phyloP scores from a whole-genome alignment of 2,888 invertebrate genomes.

The Julus scanicus region DNA sequence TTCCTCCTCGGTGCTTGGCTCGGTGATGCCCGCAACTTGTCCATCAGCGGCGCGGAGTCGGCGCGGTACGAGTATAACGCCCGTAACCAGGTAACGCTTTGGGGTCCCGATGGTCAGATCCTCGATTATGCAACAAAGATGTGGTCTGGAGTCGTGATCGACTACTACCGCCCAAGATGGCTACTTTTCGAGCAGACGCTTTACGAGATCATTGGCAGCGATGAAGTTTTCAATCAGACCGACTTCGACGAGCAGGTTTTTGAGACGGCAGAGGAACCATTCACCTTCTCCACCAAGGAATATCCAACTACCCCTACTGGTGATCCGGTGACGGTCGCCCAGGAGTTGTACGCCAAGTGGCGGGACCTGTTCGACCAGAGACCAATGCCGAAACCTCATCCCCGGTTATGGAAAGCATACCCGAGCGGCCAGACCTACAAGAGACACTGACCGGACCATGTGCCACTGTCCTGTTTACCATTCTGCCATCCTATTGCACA shows the following conservation, averaged over 20 bases:
- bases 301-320: slow-evolving; percentile 61
- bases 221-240: slow-evolving; percentile 71
- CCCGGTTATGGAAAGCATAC: too few species aligned
- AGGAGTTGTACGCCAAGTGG: slow-evolving; percentile 54
- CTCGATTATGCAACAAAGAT: slow-evolving; percentile 93
- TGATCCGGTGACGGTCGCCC: slow-evolving; percentile 56
- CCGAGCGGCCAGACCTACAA: too few species aligned
- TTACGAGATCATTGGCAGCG: not conserved
- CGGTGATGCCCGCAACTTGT: slow-evolving; percentile 70
- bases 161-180: slow-evolving; percentile 80
- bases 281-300: slow-evolving; percentile 66
- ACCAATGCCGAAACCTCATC: too few species aligned
- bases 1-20: slow-evolving; percentile 82
- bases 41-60: slow-evolving; percentile 56
- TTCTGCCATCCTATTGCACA: too few species aligned
- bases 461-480: too few species aligned
- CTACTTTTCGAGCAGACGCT: too few species aligned
- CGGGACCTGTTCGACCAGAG: too few species aligned
- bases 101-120: slow-evolving; percentile 93
- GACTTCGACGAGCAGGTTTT: slow-evolving; percentile 72
- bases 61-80: slow-evolving; percentile 82
- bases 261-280: slow-evolving; percentile 75
- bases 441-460: too few species aligned
- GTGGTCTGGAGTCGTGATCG: slow-evolving; percentile 76
- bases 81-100: slow-evolving; percentile 90